Evolutionary conservation across 2,888 invertebrate species (phyloP), one percentile per base, ranked within the genome.

Genomic region (Brachyopa scutellaris): DNA sequence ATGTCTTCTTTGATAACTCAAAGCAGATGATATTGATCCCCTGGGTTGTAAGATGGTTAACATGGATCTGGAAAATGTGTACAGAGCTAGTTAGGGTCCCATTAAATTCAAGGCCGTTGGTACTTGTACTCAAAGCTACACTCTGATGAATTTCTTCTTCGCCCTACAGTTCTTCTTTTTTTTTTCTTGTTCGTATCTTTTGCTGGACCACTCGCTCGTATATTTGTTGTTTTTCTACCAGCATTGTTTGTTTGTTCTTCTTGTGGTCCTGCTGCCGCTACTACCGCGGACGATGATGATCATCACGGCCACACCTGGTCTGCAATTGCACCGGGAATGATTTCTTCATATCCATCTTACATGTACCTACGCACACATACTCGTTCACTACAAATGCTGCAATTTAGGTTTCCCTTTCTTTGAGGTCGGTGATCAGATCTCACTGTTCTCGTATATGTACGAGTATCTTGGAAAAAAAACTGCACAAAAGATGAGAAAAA

Each of bases 401-500:
- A 76, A 82, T 76, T 76, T 59, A 80, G 64, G 62, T 82, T 82
- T 82, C 77, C 82, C 82, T 77, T 82, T 82, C 82, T 66, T 66
- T 40, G 26, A 17, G 61, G 70, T 70, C 70, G 64, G 49, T 80
- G 80, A 80, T 69, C 69, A 80, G 69, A 82, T 70, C 62, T 45
- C 47, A 64, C 59, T 73, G 45, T 72, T 53, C 23, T 38, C 21
- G 23, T 7, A n/a, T n/a, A n/a, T n/a, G n/a, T n/a, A 40, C 15
- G 11, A 61, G n/a, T 11, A 36, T 11, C 9, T 11, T 3, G 9
- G n/a, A 61, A 67, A 67, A 82, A 66, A 57, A 49, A 40, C 7
- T 42, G n/a, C 59, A 76, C 70, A 82, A 82, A 77, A 82, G 70
- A 82, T 77, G 51, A 47, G 13, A 76, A 70, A 57, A 55, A 69